Evolutionary conservation across 1,140 invertebrate species (phyloP), one percentile per base, ranked within the genome.

Genomic region (Polypedilum vanderplanki): DNA sequence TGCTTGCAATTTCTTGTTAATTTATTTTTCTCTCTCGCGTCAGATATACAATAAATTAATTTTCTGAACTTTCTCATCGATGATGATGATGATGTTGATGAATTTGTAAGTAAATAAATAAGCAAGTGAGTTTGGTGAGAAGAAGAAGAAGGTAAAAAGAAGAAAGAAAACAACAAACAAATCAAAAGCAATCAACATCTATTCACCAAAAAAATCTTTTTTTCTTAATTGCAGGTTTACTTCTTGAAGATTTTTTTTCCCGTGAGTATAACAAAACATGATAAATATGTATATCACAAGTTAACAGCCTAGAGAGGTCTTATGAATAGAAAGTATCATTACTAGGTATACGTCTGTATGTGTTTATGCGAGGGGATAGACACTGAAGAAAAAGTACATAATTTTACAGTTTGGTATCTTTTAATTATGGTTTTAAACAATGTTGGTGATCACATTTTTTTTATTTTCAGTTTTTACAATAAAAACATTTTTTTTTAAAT

Each of bases 41-140:
- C 46, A 57, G 46, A 57, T n/a, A n/a, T 57, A 57, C n/a, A 57
- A 57, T 57, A 57, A 57, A 57, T 57, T 57, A 57, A 57, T 57
- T 57, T 57, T 12, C 46, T 57, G 46, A 57, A 57, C 46, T 57
- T 57, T 57, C 46, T 57, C 46, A 57, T 57, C 46, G 46, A 57
- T 46, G 15, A 46, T 57, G 41, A 46, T 46, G 46, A 57, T n/a
- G 12, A n/a, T 57, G 46, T 57, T 15, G 46, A 57, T 33, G 46
- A 57, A 57, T n/a, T n/a, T 15, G 46, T 33, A 15, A 57, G 46
- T n/a, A 57, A 57, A 57, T n/a, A 57, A 57, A 46, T 46, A 46
- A 57, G 46, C 46, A 57, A 33, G 24, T 33, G 24, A 33, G 24
- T 33, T 33, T 33, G 24, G 46, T n/a, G n/a, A 57, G 46, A 57